These are phyloP conservation scores for Dysdera silvatica DNA, from an alignment of 1,140 invertebrate genomes.

Conservation along the genomic window DNA sequence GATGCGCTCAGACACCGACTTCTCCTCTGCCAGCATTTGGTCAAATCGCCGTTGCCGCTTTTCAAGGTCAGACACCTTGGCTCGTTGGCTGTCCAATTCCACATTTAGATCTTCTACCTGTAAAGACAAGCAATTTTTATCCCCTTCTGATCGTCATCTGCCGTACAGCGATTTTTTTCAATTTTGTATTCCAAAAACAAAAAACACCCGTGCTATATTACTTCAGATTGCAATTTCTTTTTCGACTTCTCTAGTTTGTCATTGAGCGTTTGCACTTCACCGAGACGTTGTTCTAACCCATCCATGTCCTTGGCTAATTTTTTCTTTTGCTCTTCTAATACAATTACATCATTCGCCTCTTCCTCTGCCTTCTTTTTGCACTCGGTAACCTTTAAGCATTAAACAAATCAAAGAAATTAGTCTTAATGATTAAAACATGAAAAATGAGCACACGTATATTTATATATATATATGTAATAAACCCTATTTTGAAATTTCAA, in stretches of 20 bases:
- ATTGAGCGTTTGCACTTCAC: slow-evolving; percentile 78
- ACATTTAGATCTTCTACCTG: slow-evolving; percentile 47
- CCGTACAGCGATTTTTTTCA: background rate
- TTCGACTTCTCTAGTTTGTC: slow-evolving; percentile 95
- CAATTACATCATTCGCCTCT: slow-evolving; percentile 68
- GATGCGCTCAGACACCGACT: slow-evolving; percentile 61
- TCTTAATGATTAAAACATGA: background rate
- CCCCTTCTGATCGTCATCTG: background rate
- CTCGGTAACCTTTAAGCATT: slow-evolving; percentile 53
- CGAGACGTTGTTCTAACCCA: slow-evolving; percentile 69
- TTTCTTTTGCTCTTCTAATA: slow-evolving; percentile 83
- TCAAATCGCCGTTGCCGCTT: slow-evolving; percentile 99
- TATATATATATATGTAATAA: too few relatives aligned
- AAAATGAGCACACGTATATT: too few relatives aligned
- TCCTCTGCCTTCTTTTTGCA: slow-evolving; percentile 91
- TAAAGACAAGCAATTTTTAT: background rate
- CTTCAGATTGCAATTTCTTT: slow-evolving; percentile 90
- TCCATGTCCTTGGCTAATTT: slow-evolving; percentile 81
- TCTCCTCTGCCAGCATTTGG: slow-evolving; percentile 88
- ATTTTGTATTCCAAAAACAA: background rate
- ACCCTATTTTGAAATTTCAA: too few relatives aligned
- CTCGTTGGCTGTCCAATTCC: slow-evolving; percentile 80
- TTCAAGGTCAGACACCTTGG: slow-evolving; percentile 76
- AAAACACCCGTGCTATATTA: background rate
- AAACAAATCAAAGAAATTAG: background rate